Evolutionary conservation across 2,113 vertebrate genomes (phyloP).

Genomic region (Corythaeola cristata): DNA sequence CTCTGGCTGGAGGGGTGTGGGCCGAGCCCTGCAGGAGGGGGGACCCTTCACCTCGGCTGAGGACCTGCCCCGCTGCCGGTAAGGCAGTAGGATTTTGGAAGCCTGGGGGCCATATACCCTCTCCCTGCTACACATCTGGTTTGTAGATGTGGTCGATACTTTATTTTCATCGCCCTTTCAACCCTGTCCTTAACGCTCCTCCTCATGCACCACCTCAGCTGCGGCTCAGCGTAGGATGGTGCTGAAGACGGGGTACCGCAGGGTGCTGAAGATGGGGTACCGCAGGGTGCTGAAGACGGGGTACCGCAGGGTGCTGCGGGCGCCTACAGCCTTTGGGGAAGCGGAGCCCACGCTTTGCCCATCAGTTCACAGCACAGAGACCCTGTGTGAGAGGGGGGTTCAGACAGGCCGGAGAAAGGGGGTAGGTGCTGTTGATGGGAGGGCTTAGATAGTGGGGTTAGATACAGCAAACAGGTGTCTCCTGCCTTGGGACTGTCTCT

Average conservation of each 20-base stretch:
- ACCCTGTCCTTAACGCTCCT: not conserved
- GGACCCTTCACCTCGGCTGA: not conserved
- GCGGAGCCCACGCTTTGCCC: fast-evolving
- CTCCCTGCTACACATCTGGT: not conserved
- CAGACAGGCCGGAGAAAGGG: not conserved
- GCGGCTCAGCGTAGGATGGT: not conserved
- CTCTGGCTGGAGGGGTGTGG: not conserved
- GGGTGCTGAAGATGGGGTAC: not conserved
- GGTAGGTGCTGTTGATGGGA: not conserved
- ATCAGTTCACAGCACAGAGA: not conserved
- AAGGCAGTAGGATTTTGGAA: not conserved
- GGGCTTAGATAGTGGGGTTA: not conserved
- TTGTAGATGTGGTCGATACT: not conserved
- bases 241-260: not conserved
- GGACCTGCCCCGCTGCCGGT: not conserved
- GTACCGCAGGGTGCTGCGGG: not conserved
- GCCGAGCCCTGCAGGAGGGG: fast-evolving
- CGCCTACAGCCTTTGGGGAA: not conserved
- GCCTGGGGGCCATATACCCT: too few relatives aligned
- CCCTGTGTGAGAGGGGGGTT: not conserved
- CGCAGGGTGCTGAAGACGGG: not conserved
- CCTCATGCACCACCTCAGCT: not conserved
- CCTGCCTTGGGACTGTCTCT: not conserved
- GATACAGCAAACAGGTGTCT: not conserved
- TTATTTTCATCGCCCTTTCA: fast-evolving